A percentile compares a stretch with the other conserved stretches of the same genome.
These are phyloP conservation scores for Siderastrea siderea DNA, from an alignment of 92 coral and sea anemone species.

Conservation along the genomic window DNA sequence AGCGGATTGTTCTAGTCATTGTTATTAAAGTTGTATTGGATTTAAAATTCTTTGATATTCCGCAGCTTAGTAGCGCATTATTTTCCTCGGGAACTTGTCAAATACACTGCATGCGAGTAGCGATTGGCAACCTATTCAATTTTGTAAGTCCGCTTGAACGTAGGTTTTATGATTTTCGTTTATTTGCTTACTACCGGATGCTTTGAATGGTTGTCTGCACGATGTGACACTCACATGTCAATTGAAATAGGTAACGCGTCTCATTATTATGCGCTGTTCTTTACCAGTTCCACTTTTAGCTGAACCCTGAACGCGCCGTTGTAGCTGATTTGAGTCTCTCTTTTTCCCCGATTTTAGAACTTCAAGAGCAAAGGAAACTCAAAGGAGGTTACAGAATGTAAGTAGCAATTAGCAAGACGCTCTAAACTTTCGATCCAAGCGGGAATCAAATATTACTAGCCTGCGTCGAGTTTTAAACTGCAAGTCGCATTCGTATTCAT, in stretches of 20 bases:
- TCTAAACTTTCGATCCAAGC: conserved; percentile 4
- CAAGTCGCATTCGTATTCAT: background rate
- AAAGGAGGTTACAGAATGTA: conserved; percentile 77
- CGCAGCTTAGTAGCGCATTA: background rate
- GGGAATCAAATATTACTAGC: background rate
- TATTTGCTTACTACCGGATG: conserved; percentile 18
- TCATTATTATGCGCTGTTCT: background rate
- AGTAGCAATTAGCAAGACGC: conserved; percentile 23
- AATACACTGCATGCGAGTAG: background rate
- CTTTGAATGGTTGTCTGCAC: conserved; percentile 19
- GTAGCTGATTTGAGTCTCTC: background rate
- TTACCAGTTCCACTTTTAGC: background rate
- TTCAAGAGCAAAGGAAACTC: conserved; percentile 80
- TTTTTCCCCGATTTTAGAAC: conserved; percentile 38
- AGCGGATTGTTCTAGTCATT: conserved; percentile 29
- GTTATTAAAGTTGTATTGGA: conserved; percentile 19
- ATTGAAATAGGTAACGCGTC: conserved; percentile 16
- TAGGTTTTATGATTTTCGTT: conserved; percentile 14
- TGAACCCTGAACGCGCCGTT: background rate
- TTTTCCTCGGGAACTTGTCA: conserved; percentile 2
- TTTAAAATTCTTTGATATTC: conserved; percentile 35
- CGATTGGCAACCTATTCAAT: background rate
- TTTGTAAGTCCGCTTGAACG: conserved; percentile 8
- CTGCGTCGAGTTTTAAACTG: conserved; percentile 1
- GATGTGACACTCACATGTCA: conserved; percentile 33